phyloP scores from a whole-genome alignment of 2,797 vertebrate genomes.

The Cheirogaleus major region DNA sequence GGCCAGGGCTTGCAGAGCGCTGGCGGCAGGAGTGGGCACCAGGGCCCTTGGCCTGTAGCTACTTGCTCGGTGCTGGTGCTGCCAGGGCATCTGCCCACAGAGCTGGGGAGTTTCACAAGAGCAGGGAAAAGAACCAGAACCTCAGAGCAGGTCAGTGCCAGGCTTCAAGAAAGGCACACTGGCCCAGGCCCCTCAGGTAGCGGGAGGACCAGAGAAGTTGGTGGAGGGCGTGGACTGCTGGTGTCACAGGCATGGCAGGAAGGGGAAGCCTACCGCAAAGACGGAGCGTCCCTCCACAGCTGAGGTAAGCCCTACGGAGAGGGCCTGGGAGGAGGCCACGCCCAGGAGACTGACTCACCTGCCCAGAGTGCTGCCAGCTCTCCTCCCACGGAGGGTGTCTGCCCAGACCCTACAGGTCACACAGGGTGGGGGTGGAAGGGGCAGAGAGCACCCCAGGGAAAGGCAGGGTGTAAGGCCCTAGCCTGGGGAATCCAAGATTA shows the following conservation, averaged over 20 bases:
- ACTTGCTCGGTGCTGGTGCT: conserved; percentile 53
- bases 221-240: neutral
- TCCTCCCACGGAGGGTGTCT: conserved; percentile 50
- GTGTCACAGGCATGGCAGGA: neutral
- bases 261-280: neutral
- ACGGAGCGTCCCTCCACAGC: neutral
- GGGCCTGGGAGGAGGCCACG: neutral
- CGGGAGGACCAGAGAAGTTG: neutral
- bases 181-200: neutral
- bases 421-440: neutral
- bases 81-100: conserved; percentile 72
- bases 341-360: conserved; percentile 56
- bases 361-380: neutral
- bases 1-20: conserved; percentile 46
- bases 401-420: conserved; percentile 30
- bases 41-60: conserved; percentile 66
- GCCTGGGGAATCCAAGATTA: neutral
- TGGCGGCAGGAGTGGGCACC: conserved; percentile 66
- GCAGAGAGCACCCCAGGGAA: neutral
- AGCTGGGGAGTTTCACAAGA: conserved; percentile 67
- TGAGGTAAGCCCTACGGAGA: neutral
- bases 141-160: neutral
- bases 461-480: neutral
- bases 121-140: conserved; percentile 53
- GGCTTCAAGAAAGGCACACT: neutral